phyloP scores from a whole-genome alignment of 2,888 invertebrate genomes.

The Nephrotoma appendiculata region DNA sequence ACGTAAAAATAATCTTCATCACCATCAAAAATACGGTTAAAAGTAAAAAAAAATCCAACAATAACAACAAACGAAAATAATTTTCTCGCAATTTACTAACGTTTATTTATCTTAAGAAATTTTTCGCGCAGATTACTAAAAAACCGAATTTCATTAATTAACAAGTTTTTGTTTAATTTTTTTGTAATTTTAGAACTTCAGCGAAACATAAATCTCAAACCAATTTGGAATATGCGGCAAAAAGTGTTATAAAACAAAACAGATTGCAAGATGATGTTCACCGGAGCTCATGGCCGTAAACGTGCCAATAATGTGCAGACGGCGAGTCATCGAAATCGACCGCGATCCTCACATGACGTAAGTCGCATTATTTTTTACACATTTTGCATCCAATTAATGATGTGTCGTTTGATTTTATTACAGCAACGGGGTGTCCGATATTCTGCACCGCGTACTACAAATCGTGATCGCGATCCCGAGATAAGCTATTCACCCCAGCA shows the following conservation, averaged over 20 bases:
- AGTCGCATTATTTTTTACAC: background rate
- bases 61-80: background rate
- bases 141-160: background rate
- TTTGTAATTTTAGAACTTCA: background rate
- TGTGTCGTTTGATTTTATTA: background rate
- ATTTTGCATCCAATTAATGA: background rate
- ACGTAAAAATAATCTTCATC: background rate
- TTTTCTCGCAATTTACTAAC: background rate
- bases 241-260: background rate
- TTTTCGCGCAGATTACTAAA: background rate
- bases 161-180: background rate
- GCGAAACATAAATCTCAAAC: background rate
- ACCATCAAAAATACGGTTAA: background rate
- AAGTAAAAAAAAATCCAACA: background rate
- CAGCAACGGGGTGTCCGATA: background rate
- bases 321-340: constrained; percentile 24
- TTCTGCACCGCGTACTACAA: background rate
- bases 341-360: constrained; percentile 17
- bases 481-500: background rate
- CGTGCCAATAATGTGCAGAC: constrained; percentile 33
- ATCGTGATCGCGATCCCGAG: background rate
- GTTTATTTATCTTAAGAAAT: background rate
- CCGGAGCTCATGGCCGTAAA: constrained; percentile 47
- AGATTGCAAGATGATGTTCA: constrained; percentile 48
- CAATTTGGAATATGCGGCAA: background rate